phyloP scores from a whole-genome alignment of 2,888 invertebrate genomes.

The Trachelus stipa region DNA sequence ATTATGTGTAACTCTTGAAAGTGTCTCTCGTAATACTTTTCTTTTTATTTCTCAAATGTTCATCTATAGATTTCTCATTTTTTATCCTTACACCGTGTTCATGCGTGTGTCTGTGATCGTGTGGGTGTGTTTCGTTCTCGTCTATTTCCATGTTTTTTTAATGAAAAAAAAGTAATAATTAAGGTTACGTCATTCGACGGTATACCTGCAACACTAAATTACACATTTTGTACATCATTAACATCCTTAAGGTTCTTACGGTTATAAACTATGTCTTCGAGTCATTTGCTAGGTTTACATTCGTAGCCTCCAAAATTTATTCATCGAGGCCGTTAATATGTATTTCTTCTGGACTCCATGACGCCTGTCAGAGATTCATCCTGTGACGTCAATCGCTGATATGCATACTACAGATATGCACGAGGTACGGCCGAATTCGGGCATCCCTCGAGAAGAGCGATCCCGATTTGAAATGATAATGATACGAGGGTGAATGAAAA shows the following conservation, averaged over 20 bases:
- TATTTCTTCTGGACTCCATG: not conserved
- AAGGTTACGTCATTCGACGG: not conserved
- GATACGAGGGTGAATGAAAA: not conserved
- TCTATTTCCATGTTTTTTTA: not conserved
- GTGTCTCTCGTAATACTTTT: conserved; percentile 18
- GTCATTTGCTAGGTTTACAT: not conserved
- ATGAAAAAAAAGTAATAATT: not conserved
- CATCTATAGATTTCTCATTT: not conserved
- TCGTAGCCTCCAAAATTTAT: not conserved
- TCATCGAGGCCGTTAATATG: not conserved
- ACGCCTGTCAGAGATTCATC: not conserved
- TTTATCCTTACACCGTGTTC: not conserved
- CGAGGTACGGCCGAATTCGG: not conserved
- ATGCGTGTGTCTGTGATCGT: not conserved
- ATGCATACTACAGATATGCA: not conserved
- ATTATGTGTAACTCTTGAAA: conserved; percentile 42
- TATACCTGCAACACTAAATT: conserved; percentile 49
- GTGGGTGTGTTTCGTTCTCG: not conserved
- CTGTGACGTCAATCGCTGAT: not conserved
- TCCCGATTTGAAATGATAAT: not conserved
- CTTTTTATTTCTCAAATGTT: conserved; percentile 20
- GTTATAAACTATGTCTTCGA: not conserved
- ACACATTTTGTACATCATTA: conserved; percentile 56
- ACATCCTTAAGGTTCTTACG: conserved; percentile 33
- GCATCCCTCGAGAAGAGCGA: not conserved